Evolutionary conservation across 2,113 vertebrate species (phyloP), one percentile per base, ranked within the genome.

Genomic region (Blennius ocellaris): DNA sequence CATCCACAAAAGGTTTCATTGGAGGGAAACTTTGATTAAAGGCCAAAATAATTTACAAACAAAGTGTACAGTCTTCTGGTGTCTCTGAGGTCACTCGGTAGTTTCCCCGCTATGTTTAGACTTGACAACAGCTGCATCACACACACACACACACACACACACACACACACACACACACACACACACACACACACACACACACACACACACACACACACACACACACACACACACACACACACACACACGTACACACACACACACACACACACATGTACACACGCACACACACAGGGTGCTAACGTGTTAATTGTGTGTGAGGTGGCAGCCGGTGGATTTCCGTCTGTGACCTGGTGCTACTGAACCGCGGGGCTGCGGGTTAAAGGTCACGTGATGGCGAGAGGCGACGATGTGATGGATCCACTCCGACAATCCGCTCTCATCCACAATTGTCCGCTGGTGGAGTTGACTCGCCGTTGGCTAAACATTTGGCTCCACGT

Each of bases 81-180:
- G 21, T 30, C 21, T 30, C 21, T 30, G 21, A 30, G 21, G 21
- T 30, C 21, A 30, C 21, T 4, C 2, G 21, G 21, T 30, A 30
- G 21, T 30, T 30, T 30, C 21, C 56, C 16, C 39, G 5, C 69
- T 89, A 81, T 75, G 39, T 80, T 66, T 86, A 84, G 80, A 9
- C 16, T 30, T 40, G 16, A 53, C 2, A 4, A 76, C 80, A 87
- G 72, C 78, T 68, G 82, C 60, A 38, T 3, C 52, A 67, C 65
- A 44, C 45, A 11, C 55, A 60, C 40, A 45, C 56, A 10, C 14
- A 41, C 38, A 52, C 50, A 30, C 50, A 52, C 50, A 52, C 14
- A 48, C 36, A 56, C 37, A 39, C 37, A 56, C 53, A 56, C 53
- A 56, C 36, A 57, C 43, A n/a, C 49, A 37, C 64, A 49, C 15